Conservation (phyloP, 2,113 vertebrate genomes). For the Gnathonemus longibarbis region DNA sequence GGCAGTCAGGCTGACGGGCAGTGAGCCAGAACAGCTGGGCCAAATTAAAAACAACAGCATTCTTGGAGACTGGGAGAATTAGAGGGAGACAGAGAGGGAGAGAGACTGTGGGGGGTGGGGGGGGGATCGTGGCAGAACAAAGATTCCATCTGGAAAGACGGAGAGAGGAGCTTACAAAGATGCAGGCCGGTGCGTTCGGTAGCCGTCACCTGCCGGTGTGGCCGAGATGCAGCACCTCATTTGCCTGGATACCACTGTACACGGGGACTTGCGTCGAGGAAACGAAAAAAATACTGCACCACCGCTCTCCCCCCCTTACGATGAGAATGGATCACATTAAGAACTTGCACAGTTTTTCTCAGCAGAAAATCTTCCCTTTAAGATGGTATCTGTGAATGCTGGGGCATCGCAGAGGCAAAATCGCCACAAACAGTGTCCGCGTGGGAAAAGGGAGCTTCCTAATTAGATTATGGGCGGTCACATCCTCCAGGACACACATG, state of each 20-base stretch:
- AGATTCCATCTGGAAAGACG: background rate
- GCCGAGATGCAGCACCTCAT: background rate
- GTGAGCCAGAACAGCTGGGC: constrained; percentile 73
- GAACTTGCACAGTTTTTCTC: too few species aligned
- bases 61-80: constrained; percentile 68
- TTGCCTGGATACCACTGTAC: background rate
- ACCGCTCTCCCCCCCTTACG: background rate
- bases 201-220: background rate
- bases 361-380: background rate
- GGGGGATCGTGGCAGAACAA: background rate
- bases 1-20: constrained; percentile 73
- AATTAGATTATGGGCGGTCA: background rate
- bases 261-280: background rate
- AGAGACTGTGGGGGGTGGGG: background rate
- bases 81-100: constrained; percentile 31
- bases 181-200: background rate
- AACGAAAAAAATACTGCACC: background rate
- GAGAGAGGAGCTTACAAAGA: background rate
- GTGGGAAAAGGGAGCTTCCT: constrained; percentile 1
- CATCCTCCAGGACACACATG: constrained; percentile 11
- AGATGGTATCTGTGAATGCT: background rate
- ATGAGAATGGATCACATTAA: background rate
- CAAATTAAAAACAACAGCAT: constrained; percentile 75
- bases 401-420: background rate
- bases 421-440: background rate